Base-by-base conservation (phyloP, 2,888 invertebrate species). In the Monopis laevigella region DNA sequence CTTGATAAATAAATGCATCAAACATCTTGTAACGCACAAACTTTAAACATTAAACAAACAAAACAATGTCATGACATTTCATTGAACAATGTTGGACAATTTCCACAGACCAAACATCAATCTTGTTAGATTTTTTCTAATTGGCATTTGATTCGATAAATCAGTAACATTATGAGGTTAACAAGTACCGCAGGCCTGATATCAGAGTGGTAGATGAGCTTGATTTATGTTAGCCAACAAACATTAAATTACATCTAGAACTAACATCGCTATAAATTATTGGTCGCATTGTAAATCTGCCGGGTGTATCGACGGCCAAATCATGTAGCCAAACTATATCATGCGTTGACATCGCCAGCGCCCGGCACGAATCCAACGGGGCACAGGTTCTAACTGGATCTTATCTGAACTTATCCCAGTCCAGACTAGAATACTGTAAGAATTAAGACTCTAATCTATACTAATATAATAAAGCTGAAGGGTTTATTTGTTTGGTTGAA, bases 211-310 rank as follows among this genome's bases (percentile, higher is more conserved):
- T 55, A 63, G 78, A 74, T 68, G 77, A 68, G 61, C 64, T 65
- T 77, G 77, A 80, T 78, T 78, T 80, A 78, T 69, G 64, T 55
- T 51, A 55, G 59, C 62, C 65, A 65, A 68, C 74, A 72, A n/a
- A 71, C 75, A 74, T 74, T 80, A 78, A 78, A 80, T 78, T 75
- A 77, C 72, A 75, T 75, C 72, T 75, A 72, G 71, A 75, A 70
- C 67, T 71, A 72, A 77, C 77, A 77, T 62, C 63, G 66, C 72
- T 54, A 78, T 80, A 78, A 78, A 80, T 78, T 71, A 69, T 60
- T 52, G 62, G 61, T 59, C 58, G 67, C 68, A 75, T 69, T 75
- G 73, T 80, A 78, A 78, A 78, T 75, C 75, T 72, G 72, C 67
- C 67, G 58, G 53, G 62, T 67, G 66, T 72, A 73, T 69, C 67